phyloP scores from a whole-genome alignment of 1,140 invertebrate genomes.

The Hyphantria cunea region DNA sequence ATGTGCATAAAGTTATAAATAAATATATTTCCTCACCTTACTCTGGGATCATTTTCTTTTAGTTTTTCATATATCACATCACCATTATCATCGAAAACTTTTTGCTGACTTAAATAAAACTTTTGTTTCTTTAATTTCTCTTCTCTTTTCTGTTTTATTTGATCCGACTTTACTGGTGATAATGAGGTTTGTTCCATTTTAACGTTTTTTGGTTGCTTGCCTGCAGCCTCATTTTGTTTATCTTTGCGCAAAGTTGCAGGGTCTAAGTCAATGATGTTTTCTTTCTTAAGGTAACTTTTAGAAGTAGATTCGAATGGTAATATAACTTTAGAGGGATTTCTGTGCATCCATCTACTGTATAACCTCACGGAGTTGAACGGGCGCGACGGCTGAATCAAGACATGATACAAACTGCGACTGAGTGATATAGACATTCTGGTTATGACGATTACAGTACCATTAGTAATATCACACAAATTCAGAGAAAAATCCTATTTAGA shows the following conservation, averaged over 20 bases:
- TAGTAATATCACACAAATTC: neutral
- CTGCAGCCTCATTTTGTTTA: conserved; percentile 10
- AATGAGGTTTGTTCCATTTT: conserved; percentile 1
- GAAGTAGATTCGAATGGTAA: conserved; percentile 56
- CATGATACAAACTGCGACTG: conserved; percentile 29
- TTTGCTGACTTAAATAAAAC: conserved; percentile 71
- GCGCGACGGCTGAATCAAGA: conserved; percentile 29
- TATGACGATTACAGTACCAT: conserved; percentile 1
- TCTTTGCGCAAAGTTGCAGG: conserved; percentile 30
- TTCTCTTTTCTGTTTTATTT: conserved; percentile 58
- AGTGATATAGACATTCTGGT: conserved; percentile 44
- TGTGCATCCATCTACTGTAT: conserved; percentile 66
- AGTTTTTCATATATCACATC: conserved; percentile 82
- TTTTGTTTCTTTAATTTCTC: conserved; percentile 54
- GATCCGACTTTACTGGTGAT: conserved; percentile 40
- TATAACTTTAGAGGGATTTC: conserved; percentile 62
- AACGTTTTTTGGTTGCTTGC: neutral
- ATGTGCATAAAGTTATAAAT: too few species aligned
- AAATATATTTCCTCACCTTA: conserved; percentile 61
- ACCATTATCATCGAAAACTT: conserved; percentile 79
- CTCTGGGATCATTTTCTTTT: conserved; percentile 78
- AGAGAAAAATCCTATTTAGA: too few species aligned
- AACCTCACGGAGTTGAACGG: conserved; percentile 41
- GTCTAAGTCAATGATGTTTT: conserved; percentile 67
- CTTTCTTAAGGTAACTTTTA: conserved; percentile 58